Conservation (phyloP, 2,888 invertebrate species). For the Myopa testacea region DNA sequence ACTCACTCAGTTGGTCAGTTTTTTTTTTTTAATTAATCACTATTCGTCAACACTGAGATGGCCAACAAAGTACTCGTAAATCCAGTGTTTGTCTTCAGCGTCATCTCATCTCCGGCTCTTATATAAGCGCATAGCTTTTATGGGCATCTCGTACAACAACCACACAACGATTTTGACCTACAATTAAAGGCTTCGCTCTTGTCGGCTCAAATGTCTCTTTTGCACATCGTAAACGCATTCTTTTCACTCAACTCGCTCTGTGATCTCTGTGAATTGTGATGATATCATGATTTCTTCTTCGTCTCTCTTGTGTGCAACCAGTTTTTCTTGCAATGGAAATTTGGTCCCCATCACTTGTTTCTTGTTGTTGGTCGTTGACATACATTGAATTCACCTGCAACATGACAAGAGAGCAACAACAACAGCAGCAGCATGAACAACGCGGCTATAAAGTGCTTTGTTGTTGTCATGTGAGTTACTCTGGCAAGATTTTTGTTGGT, state of each 20-base stretch:
- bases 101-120: too few species aligned
- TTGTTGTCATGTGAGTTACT: neutral
- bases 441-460: neutral
- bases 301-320: too few species aligned
- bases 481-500: neutral
- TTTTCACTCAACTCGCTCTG: neutral
- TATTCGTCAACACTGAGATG: too few species aligned
- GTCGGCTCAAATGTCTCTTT: neutral
- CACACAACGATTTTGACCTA: neutral
- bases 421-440: neutral
- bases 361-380: constrained; percentile 14
- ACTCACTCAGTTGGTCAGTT: too few species aligned
- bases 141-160: too few species aligned
- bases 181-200: neutral
- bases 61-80: too few species aligned
- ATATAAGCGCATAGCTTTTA: too few species aligned
- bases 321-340: too few species aligned
- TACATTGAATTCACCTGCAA: neutral
- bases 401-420: neutral
- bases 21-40: too few species aligned
- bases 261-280: neutral
- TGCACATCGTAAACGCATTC: neutral
- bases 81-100: too few species aligned
- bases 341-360: neutral
- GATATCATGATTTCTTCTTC: too few species aligned